These are phyloP conservation scores for Lacanobia oleracea DNA, from an alignment of 2,888 invertebrate species.

Conservation along the genomic window DNA sequence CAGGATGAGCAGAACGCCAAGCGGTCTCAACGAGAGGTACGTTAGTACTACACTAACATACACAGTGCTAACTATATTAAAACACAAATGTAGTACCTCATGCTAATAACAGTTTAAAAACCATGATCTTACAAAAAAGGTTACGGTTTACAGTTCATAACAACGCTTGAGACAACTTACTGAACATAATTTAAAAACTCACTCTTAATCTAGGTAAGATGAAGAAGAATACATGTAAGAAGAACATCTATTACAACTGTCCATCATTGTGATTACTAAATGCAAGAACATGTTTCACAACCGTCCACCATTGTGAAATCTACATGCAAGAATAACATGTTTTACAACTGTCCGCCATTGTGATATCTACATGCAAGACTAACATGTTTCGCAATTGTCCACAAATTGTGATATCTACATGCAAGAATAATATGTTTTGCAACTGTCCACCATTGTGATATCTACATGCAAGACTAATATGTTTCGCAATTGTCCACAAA, in stretches of 20 bases:
- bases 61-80: constrained; percentile 51
- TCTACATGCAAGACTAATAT: not conserved
- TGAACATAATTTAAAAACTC: constrained; percentile 28
- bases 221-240: not conserved
- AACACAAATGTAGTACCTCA: constrained; percentile 36
- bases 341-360: not conserved
- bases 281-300: not conserved
- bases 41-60: constrained; percentile 61
- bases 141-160: not conserved
- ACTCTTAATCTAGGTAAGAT: constrained; percentile 18
- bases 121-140: not conserved
- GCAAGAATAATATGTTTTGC: not conserved
- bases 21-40: constrained; percentile 66
- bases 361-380: not conserved
- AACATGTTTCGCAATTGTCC: not conserved
- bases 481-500: not conserved
- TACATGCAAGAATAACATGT: not conserved
- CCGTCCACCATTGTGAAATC: not conserved
- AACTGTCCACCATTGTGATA: not conserved
- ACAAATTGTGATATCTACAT: too few species aligned
- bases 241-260: not conserved
- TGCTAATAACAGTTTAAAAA: constrained; percentile 56
- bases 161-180: constrained; percentile 32
- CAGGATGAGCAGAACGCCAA: constrained; percentile 65
- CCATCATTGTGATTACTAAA: not conserved